phyloP scores from a whole-genome alignment of 2,113 vertebrate genomes.

The Sorex fumeus region DNA sequence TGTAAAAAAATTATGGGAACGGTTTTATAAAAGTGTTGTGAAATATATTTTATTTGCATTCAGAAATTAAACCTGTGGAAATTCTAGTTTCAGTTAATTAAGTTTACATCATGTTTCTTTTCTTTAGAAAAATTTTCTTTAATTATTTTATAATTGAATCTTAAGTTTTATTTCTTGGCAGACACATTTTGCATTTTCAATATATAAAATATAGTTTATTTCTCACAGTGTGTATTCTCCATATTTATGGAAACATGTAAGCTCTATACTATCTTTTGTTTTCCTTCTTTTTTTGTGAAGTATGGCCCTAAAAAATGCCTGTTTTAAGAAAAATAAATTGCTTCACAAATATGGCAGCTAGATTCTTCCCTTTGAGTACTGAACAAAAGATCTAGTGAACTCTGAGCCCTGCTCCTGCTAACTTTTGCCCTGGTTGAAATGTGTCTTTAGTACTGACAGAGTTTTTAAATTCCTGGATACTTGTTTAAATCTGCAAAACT shows the following conservation, averaged over 20 bases:
- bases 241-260: background rate
- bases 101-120: background rate
- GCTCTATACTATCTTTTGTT: background rate
- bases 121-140: background rate
- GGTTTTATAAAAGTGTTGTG: background rate
- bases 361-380: background rate
- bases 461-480: background rate
- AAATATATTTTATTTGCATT: slow-evolving; percentile 23
- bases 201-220: background rate
- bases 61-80: slow-evolving; percentile 2
- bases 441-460: background rate
- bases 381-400: background rate
- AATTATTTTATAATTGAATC: background rate
- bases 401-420: background rate
- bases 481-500: background rate
- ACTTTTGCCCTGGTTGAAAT: too few relatives aligned
- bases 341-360: too few relatives aligned
- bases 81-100: background rate
- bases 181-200: background rate
- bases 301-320: background rate
- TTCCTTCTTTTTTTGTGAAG: background rate
- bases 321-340: background rate
- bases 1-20: background rate
- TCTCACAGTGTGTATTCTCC: slow-evolving; percentile 3
- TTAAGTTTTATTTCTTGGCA: background rate